Evolutionary conservation across 2,113 vertebrate species (phyloP).

Genomic region (Microcebus tavaratra): DNA sequence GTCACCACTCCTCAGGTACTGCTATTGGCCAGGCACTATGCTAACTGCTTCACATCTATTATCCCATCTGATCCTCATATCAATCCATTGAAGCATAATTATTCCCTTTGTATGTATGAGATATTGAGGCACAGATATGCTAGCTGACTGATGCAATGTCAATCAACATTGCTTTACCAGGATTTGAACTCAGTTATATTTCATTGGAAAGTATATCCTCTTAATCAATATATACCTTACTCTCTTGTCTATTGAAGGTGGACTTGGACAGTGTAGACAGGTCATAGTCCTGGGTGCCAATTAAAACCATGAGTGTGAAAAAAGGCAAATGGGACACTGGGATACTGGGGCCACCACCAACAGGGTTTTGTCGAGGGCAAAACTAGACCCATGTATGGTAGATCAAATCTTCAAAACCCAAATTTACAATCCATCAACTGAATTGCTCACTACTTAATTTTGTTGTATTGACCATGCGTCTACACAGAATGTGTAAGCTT

Average conservation of each 20-base stretch:
- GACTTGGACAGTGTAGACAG: neutral
- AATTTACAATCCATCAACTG: neutral
- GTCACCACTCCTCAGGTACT: neutral
- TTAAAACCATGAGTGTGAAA: neutral
- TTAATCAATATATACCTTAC: neutral
- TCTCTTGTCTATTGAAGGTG: neutral
- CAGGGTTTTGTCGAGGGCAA: neutral
- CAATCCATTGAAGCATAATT: neutral
- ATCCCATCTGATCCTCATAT: neutral
- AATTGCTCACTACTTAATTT: neutral
- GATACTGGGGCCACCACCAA: neutral
- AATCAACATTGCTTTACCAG: neutral
- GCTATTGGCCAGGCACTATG: neutral
- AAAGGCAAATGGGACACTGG: neutral
- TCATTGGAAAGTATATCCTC: neutral
- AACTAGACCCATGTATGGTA: neutral
- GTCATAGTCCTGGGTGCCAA: neutral
- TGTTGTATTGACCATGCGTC: neutral
- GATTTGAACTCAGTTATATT: neutral
- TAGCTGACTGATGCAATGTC: neutral
- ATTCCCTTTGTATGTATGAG: neutral
- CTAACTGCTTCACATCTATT: neutral
- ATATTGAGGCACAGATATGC: neutral
- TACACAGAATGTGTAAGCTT: neutral
- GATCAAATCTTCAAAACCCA: neutral